phyloP scores from a whole-genome alignment of 2,797 vertebrate species.

The Lindbergichthys nudifrons region DNA sequence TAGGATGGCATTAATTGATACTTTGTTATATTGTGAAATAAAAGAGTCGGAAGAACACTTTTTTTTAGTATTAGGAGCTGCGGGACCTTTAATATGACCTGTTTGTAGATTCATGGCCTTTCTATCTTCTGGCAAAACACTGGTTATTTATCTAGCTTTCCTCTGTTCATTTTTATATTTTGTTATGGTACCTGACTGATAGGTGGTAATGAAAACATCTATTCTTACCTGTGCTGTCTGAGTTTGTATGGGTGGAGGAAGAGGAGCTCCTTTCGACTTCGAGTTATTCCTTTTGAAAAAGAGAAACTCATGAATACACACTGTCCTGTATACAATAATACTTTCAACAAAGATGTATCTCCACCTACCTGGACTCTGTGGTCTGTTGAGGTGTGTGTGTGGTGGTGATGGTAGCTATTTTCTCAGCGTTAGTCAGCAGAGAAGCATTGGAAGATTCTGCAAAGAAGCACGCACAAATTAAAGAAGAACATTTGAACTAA shows the following conservation, averaged over 20 bases:
- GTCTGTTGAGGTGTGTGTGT: constrained; percentile 94
- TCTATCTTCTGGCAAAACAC: too few relatives aligned
- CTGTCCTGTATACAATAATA: background rate
- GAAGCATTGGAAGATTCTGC: constrained; percentile 96
- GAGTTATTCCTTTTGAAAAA: constrained; percentile 88
- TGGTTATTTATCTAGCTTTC: background rate
- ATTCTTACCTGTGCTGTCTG: constrained; percentile 88
- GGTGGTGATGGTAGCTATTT: constrained; percentile 98
- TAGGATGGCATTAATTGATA: background rate
- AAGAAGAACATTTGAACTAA: background rate
- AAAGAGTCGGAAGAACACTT: background rate
- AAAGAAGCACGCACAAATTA: constrained; percentile 8
- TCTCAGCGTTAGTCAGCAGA: constrained; percentile 96
- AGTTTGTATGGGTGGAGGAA: constrained; percentile 84
- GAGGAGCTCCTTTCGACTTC: constrained; percentile 91
- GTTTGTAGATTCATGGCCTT: too few relatives aligned
- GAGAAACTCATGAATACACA: constrained; percentile 13
- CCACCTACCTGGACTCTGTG: constrained; percentile 76
- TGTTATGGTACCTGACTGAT: background rate
- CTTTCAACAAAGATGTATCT: background rate
- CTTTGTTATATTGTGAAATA: background rate
- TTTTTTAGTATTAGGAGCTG: too few relatives aligned
- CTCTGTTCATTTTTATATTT: background rate
- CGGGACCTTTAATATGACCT: too few relatives aligned
- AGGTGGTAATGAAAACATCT: background rate